Evolutionary conservation across 2,888 invertebrate species (phyloP), one percentile per base, ranked within the genome.

Genomic region (Scaptomyza cyrtandrae): DNA sequence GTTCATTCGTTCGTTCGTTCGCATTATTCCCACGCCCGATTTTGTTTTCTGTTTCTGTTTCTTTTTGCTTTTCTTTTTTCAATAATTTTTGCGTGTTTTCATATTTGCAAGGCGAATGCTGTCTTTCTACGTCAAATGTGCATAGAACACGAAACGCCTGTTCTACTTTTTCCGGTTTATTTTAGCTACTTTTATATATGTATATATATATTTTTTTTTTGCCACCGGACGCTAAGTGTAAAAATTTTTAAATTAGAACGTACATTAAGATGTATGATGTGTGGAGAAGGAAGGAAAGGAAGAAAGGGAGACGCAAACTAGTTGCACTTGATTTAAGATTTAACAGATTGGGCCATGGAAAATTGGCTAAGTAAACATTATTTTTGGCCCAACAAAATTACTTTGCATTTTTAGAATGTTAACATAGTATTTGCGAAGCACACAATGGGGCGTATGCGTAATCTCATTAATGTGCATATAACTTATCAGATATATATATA

Each of bases 91-190:
- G 24, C 33, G n/a, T 31, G 37, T 71, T 71, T 68, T 70, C 68
- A 82, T 77, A 78, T 79, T 69, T 66, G 63, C 44, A 35, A 41
- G 39, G 56, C 60, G 55, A 29, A 16, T 41, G 41, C 41, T 41
- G 41, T 41, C 41, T 41, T 41, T 16, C 55, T 54, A 50, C 74
- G 72, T 72, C 45, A 73, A 73, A 66, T 80, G 67, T 78, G 81
- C 73, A 67, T 56, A 65, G 80, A 64, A 71, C 48, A 45, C 71
- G 61, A 68, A 67, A 61, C 60, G 83, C 41, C 61, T 83, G 85
- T 75, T 87, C 85, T 85, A 86, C 69, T 75, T 86, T 85, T 85
- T 74, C 73, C 80, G 74, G 87, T 64, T 71, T 86, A 80, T 86
- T 86, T 86, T 86, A 46, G 80, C 33, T 46, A 0, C 24, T 57